A percentile compares a stretch with the other conserved stretches of the same genome.
Conservation (phyloP, 23 tunicate genomes). For the Ascidia mentula region DNA sequence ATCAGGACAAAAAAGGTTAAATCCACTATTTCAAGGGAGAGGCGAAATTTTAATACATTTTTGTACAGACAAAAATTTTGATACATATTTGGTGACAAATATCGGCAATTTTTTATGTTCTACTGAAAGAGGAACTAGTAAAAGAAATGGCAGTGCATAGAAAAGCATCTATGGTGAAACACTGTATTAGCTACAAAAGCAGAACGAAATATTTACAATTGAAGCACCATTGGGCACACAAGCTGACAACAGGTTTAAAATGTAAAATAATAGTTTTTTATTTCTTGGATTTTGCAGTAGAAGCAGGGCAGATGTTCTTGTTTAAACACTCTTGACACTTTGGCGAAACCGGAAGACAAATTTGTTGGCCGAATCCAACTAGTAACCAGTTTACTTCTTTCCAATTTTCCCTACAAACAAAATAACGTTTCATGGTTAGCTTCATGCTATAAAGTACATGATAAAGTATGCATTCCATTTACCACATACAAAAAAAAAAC, state of each 20-base stretch:
- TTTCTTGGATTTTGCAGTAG: conserved; percentile 44
- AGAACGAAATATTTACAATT: neutral
- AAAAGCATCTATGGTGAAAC: neutral
- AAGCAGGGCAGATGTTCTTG: conserved; percentile 81
- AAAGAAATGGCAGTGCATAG: conserved; percentile 1
- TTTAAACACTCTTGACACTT: conserved; percentile 77
- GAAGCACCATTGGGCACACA: neutral
- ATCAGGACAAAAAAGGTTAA: too few relatives aligned
- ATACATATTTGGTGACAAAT: too few relatives aligned
- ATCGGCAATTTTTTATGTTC: too few relatives aligned
- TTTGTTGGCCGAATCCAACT: conserved; percentile 98
- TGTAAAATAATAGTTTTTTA: neutral
- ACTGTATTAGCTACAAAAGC: neutral
- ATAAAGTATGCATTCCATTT: too few relatives aligned
- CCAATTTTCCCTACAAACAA: conserved; percentile 64
- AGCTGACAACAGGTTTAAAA: too few relatives aligned
- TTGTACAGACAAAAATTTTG: too few relatives aligned
- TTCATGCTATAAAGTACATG: neutral
- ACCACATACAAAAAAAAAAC: too few relatives aligned
- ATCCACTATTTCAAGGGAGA: too few relatives aligned
- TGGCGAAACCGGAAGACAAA: conserved; percentile 83
- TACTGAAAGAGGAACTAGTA: too few relatives aligned
- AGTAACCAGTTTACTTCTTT: conserved; percentile 87
- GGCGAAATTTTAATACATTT: too few relatives aligned
- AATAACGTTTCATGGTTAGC: neutral